Base-by-base conservation (phyloP, 1,140 invertebrate genomes). In the Zaprionus kolodkinae region DNA sequence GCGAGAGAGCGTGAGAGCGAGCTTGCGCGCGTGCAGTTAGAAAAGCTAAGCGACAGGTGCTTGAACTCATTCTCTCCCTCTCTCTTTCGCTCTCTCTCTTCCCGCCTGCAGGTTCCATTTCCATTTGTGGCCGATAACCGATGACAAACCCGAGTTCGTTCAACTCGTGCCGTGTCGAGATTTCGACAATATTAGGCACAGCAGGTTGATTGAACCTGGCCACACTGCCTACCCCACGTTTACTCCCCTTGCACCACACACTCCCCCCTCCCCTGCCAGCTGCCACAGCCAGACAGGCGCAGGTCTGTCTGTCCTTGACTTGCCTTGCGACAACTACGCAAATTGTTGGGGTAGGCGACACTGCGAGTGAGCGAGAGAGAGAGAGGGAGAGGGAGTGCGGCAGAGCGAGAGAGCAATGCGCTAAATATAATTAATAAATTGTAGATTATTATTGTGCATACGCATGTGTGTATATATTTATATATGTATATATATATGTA, bases 331-430 rank as follows among this genome's bases (percentile, higher is more conserved):
- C 73, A 61, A 64, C 72, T 38, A 70, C 63, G 77, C 43, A 73
- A 79, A 78, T 65, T 84, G 65, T 87, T 87, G 84, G 84, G 80
- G 81, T 87, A 87, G 84, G 84, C 75, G 67, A 73, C 11, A 57
- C 30, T 33, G 55, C 15, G 55, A n/a, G 59, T 1, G 55, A 57
- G 55, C 25, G n/a, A 36, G 15, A 52, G 35, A n/a, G 48, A 40
- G 33, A 5, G 40, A 21, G 50, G 33, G 35, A 62, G 36, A n/a
- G n/a, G n/a, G n/a, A n/a, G n/a, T 5, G 38, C 21, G 52, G 15
- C 0, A 17, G 38, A 54, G 57, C 27, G 27, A n/a, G 52, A 62
- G 62, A 27, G 63, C 43, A 62, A 40, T 55, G 74, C 50, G 69
- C 69, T 56, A 67, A 66, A 72, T 65, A 72, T 65, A 72, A 79